phyloP scores from a whole-genome alignment of 1,140 invertebrate species.

The Drosophila orena region DNA sequence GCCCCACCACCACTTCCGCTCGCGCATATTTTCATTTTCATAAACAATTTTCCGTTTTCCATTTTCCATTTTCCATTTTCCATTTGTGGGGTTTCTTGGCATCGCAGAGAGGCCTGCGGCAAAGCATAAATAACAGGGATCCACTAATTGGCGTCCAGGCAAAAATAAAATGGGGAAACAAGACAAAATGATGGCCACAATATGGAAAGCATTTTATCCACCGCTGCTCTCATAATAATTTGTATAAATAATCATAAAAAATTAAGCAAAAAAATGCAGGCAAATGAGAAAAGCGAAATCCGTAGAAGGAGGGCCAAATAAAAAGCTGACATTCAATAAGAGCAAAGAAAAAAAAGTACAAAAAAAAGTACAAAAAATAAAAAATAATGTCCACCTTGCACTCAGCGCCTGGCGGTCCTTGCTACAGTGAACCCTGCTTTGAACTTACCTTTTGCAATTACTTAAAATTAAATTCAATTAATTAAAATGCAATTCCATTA shows the following conservation, averaged over 20 bases:
- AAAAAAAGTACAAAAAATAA: too few species aligned
- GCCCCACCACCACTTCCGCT: slow-evolving; percentile 12
- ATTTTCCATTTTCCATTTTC: slow-evolving; percentile 56
- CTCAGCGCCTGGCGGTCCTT: slow-evolving; percentile 5
- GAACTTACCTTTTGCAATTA: too few species aligned
- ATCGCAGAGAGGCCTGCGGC: slow-evolving; percentile 32
- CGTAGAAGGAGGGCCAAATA: slow-evolving; percentile 26
- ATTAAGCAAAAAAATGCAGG: slow-evolving; percentile 43
- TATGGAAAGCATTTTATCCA: slow-evolving; percentile 54
- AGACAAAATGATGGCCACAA: slow-evolving; percentile 51
- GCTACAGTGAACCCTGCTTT: neutral
- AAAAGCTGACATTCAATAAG: slow-evolving; percentile 60
- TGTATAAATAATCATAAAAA: slow-evolving; percentile 64
- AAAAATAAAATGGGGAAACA: slow-evolving; percentile 17
- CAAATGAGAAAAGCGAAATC: slow-evolving; percentile 23
- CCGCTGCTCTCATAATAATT: slow-evolving; percentile 46
- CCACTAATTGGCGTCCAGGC: slow-evolving; percentile 54
- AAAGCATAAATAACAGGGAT: slow-evolving; percentile 60
- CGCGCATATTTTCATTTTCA: slow-evolving; percentile 40
- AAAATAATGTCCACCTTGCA: slow-evolving; percentile 32
- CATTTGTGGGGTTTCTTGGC: slow-evolving; percentile 54
- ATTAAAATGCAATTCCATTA: too few species aligned
- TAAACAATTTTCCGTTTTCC: slow-evolving; percentile 53
- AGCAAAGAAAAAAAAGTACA: slow-evolving; percentile 6
- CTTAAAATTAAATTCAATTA: too few species aligned